Conservation (phyloP, 2,888 invertebrate species). For the Eurois occulta region DNA sequence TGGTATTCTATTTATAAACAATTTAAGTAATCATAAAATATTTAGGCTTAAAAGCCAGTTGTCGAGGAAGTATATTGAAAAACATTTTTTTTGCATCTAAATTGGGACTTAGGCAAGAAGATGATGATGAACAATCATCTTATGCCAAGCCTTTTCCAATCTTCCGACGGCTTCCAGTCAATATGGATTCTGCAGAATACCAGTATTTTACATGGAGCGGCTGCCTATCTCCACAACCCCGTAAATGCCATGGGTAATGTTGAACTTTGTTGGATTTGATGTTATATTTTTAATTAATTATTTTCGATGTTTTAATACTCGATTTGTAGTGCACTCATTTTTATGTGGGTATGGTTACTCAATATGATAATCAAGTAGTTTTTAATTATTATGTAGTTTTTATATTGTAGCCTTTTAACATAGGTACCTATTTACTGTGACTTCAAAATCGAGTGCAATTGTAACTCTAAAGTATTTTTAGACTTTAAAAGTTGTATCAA, state of each 20-base stretch:
- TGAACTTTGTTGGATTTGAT: conserved; percentile 26
- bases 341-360: not conserved
- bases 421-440: conserved; percentile 14
- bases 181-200: not conserved
- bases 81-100: not conserved
- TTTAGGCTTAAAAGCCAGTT: not conserved
- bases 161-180: not conserved
- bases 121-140: not conserved
- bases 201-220: no score
- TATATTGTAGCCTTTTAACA: conserved; percentile 2
- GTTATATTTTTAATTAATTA: conserved; percentile 10
- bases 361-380: conserved; percentile 31
- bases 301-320: conserved; percentile 29
- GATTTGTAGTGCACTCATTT: conserved; percentile 23
- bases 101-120: not conserved
- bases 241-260: not conserved
- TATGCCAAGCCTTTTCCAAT: not conserved
- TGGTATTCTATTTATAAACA: not conserved
- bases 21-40: not conserved
- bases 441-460: conserved; percentile 31
- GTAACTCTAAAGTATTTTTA: conserved; percentile 7
- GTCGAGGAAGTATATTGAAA: not conserved
- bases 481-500: conserved; percentile 27
- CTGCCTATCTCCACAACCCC: not conserved
- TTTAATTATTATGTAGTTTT: conserved; percentile 22